phyloP scores from a whole-genome alignment of 2,113 vertebrate genomes.

The Oryzias melastigma region DNA sequence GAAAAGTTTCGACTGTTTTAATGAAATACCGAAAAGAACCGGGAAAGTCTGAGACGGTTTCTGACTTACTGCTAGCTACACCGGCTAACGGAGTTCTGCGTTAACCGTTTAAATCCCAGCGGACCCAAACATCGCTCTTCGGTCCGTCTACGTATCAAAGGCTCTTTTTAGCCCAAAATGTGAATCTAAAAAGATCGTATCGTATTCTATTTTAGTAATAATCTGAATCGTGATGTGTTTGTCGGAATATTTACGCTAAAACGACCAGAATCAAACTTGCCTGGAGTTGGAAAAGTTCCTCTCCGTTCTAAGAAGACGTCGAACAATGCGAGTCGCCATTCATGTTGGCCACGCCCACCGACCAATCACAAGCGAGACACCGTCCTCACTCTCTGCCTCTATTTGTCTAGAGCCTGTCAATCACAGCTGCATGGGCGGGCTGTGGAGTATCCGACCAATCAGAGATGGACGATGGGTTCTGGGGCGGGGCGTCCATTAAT shows the following conservation, averaged over 20 bases:
- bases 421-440: not conserved
- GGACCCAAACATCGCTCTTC: slow-evolving; percentile 17
- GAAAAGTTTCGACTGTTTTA: too few species aligned
- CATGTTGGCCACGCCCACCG: slow-evolving; percentile 14
- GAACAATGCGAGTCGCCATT: slow-evolving; percentile 59
- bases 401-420: slow-evolving; percentile 27
- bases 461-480: not conserved
- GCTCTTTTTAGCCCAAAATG: not conserved
- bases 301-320: slow-evolving; percentile 16
- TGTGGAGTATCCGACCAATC: slow-evolving; percentile 28
- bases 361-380: slow-evolving; percentile 51
- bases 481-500: not conserved
- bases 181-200: not conserved
- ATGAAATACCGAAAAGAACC: too few species aligned
- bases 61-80: slow-evolving; percentile 29
- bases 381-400: not conserved
- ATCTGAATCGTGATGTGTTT: too few species aligned
- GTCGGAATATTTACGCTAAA: not conserved
- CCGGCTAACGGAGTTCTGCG: slow-evolving; percentile 48
- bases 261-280: not conserved
- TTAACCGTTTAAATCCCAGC: slow-evolving; percentile 64
- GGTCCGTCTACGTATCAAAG: slow-evolving; percentile 4
- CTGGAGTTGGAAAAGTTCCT: slow-evolving; percentile 47
- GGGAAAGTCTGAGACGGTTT: too few species aligned
- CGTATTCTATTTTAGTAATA: too few species aligned